Evolutionary conservation across 2,888 invertebrate genomes (phyloP).

Genomic region (Clistopyga incitator): DNA sequence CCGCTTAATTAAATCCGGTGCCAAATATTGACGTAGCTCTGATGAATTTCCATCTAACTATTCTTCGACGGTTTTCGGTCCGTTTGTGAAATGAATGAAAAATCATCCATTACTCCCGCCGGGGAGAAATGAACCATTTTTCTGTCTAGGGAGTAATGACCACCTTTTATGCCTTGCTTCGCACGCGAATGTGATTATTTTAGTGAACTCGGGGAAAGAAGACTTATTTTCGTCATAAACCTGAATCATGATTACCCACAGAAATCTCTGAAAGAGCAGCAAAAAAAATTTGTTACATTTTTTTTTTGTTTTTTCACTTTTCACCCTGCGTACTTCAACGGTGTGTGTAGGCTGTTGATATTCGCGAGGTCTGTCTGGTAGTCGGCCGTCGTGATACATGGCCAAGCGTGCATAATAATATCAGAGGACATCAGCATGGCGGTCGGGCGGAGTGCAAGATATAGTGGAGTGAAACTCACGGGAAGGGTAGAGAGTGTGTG

Average conservation of each 20-base stretch:
- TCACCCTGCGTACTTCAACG: constrained; percentile 17
- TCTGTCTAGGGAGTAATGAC: too few species aligned
- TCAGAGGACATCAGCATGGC: constrained; percentile 66
- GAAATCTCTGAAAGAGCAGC: background rate
- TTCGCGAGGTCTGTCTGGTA: constrained; percentile 81
- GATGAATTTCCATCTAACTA: constrained; percentile 26
- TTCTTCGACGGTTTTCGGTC: background rate
- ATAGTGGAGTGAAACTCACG: constrained; percentile 56
- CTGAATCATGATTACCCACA: background rate
- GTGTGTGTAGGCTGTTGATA: constrained; percentile 62
- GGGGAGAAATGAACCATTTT: too few species aligned
- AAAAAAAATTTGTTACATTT: background rate
- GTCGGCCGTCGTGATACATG: constrained; percentile 78
- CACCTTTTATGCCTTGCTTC: too few species aligned
- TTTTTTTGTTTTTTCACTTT: constrained; percentile 1
- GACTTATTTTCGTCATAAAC: background rate
- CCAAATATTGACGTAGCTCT: constrained; percentile 56
- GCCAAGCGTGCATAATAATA: constrained; percentile 79
- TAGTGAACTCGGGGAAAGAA: too few species aligned
- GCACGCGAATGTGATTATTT: too few species aligned
- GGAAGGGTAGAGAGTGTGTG: constrained; percentile 18
- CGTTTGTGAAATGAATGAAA: background rate
- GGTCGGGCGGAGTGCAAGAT: constrained; percentile 73
- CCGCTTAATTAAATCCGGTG: constrained; percentile 44
- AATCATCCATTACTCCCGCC: background rate